Conservation (phyloP, 2,888 invertebrate species). For the Campopleginae sp. region DNA sequence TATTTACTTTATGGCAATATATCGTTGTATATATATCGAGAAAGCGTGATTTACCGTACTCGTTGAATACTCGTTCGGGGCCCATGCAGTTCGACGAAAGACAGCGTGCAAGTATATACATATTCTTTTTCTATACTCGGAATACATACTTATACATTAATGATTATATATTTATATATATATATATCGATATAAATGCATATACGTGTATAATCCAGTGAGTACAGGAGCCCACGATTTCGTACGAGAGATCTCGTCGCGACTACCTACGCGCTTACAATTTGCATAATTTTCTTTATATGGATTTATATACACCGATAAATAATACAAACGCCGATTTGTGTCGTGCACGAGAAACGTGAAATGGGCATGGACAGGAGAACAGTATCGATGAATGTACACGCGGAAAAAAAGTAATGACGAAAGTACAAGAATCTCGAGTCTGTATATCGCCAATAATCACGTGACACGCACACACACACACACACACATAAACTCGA, state of each 20-base stretch:
- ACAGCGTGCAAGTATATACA: constrained; percentile 13
- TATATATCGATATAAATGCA: constrained; percentile 4
- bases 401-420: constrained; percentile 20
- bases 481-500: background rate
- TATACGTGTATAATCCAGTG: constrained; percentile 8
- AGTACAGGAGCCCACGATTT: constrained; percentile 49
- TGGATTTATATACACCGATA: constrained; percentile 53
- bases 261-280: constrained; percentile 61
- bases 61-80: constrained; percentile 59
- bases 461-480: background rate
- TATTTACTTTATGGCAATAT: constrained; percentile 59
- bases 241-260: constrained; percentile 34
- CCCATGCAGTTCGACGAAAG: constrained; percentile 48
- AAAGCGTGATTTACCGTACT: constrained; percentile 67
- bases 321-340: constrained; percentile 55
- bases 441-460: constrained; percentile 9
- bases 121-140: constrained; percentile 16
- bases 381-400: constrained; percentile 28
- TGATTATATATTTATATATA: constrained; percentile 23
- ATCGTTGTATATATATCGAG: constrained; percentile 52
- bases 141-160: constrained; percentile 33
- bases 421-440: constrained; percentile 19
- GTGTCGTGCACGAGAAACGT: constrained; percentile 34
- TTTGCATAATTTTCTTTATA: constrained; percentile 68
- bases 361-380: background rate